Conservation (phyloP, 2,797 vertebrate genomes). For the Lagodon rhomboides region DNA sequence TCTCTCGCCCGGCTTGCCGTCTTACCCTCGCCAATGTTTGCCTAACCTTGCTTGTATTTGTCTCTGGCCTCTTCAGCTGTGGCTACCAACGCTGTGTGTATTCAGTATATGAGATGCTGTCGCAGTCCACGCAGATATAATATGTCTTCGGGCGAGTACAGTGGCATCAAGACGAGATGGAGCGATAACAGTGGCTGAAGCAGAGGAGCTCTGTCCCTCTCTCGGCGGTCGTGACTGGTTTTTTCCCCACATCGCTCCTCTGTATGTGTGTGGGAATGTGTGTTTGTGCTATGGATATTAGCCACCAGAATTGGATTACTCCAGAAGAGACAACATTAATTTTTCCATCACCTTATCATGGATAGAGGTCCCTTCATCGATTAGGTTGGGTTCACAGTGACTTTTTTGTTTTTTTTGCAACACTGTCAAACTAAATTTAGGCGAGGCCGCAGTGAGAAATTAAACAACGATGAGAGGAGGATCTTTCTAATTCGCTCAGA, state of each 20-base stretch:
- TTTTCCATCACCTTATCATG: constrained; percentile 69
- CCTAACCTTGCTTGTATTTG: constrained; percentile 55
- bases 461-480: constrained; percentile 40
- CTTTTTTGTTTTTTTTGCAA: constrained; percentile 23
- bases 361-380: constrained; percentile 73
- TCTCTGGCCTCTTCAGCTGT: constrained; percentile 48
- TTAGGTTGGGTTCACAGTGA: constrained; percentile 59
- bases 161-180: constrained; percentile 51
- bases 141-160: constrained; percentile 53
- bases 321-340: constrained; percentile 63
- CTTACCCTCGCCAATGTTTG: constrained; percentile 55
- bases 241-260: constrained; percentile 35
- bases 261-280: constrained; percentile 49
- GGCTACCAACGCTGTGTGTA: constrained; percentile 50
- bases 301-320: constrained; percentile 71
- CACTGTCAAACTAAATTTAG: constrained; percentile 60
- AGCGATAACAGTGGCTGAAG: constrained; percentile 51
- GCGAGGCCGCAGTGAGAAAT: constrained; percentile 43
- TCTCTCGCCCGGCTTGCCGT: constrained; percentile 30
- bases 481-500: constrained; percentile 34
- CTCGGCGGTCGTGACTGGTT: constrained; percentile 27
- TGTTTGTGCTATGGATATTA: constrained; percentile 71
- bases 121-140: constrained; percentile 39
- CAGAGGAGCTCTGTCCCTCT: constrained; percentile 35
- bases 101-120: constrained; percentile 53